Evolutionary conservation across 2,888 invertebrate species (phyloP).

Genomic region (Cybosia mesomella): DNA sequence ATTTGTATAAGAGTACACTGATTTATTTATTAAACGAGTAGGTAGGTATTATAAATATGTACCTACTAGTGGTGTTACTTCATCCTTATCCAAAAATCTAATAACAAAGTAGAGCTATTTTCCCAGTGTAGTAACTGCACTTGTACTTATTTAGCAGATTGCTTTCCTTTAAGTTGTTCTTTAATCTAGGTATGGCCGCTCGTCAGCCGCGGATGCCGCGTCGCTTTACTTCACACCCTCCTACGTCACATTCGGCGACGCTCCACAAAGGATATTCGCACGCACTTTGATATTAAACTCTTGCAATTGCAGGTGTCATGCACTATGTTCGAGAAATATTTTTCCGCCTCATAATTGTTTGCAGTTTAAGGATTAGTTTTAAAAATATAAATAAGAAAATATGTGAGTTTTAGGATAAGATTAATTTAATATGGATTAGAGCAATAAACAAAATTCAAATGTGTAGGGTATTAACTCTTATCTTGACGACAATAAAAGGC

Average conservation of each 20-base stretch:
- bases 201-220: constrained; percentile 48
- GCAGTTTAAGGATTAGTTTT: neutral
- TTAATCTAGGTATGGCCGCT: constrained; percentile 79
- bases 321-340: neutral
- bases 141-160: constrained; percentile 86
- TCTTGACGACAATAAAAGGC: constrained; percentile 37
- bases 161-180: constrained; percentile 87
- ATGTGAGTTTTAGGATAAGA: neutral
- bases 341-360: neutral
- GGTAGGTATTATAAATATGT: neutral
- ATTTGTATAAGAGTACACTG: constrained; percentile 7
- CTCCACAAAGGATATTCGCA: constrained; percentile 43
- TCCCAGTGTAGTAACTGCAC: constrained; percentile 49
- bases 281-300: constrained; percentile 47
- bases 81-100: neutral
- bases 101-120: constrained; percentile 68
- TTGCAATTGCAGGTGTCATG: constrained; percentile 28
- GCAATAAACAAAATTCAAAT: constrained; percentile 25
- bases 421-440: neutral
- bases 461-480: constrained; percentile 31
- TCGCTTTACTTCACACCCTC: constrained; percentile 50
- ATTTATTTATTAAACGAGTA: neutral
- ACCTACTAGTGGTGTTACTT: neutral
- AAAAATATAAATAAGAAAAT: neutral
- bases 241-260: constrained; percentile 45